These are phyloP conservation scores for Hippocampus mohnikei DNA, from an alignment of 2,113 vertebrate genomes.

Conservation along the genomic window DNA sequence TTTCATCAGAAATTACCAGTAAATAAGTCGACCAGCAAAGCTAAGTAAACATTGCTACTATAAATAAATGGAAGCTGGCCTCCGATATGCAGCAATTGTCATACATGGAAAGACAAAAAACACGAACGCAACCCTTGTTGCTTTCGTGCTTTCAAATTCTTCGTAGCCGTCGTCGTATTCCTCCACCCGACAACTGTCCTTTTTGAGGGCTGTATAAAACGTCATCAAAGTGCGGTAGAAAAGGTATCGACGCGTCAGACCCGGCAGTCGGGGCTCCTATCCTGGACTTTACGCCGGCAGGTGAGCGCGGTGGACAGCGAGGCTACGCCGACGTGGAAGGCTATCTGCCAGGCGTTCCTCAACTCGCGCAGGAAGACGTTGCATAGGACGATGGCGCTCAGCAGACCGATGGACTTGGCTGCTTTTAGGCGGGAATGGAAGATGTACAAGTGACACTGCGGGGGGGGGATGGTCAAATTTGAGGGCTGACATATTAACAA, in stretches of 20 bases:
- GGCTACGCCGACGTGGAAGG: slow-evolving; percentile 87
- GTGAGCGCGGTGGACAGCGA: slow-evolving; percentile 81
- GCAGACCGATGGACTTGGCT: slow-evolving; percentile 73
- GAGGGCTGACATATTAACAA: background rate
- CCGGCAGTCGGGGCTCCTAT: slow-evolving; percentile 77
- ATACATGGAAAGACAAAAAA: slow-evolving; percentile 12
- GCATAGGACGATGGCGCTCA: slow-evolving; percentile 78
- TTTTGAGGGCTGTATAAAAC: background rate
- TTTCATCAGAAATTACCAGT: too few species aligned
- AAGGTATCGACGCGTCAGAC: slow-evolving; percentile 28
- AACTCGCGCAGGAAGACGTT: slow-evolving; percentile 82
- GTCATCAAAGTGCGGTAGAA: slow-evolving; percentile 32
- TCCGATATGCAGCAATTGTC: slow-evolving; percentile 5
- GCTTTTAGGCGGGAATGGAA: slow-evolving; percentile 83
- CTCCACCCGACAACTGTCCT: background rate
- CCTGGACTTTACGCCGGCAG: slow-evolving; percentile 78
- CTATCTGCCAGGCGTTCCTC: slow-evolving; percentile 86
- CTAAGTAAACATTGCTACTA: too few species aligned
- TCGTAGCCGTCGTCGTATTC: slow-evolving; percentile 1
- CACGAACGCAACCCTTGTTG: background rate
- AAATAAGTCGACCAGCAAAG: too few species aligned
- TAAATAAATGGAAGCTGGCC: slow-evolving; percentile 7
- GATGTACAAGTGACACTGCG: slow-evolving; percentile 90
- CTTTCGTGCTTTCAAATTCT: slow-evolving; percentile 36
- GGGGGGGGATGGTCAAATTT: background rate